Base-by-base conservation (phyloP, 2,888 invertebrate species). In the Parnassius smintheus region DNA sequence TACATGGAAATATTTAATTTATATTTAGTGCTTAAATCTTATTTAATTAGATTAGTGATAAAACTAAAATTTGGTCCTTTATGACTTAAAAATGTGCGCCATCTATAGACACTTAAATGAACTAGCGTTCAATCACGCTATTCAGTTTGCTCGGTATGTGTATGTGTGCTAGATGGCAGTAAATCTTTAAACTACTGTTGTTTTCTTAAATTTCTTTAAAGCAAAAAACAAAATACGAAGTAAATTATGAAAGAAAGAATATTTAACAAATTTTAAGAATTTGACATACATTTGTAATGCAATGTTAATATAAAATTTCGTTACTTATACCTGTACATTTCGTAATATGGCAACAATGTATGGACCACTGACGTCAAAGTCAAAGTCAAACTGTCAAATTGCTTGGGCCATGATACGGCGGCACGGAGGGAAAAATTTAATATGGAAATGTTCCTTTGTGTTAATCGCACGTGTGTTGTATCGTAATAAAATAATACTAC, bases 381-480 rank as follows among this genome's bases (percentile, higher is more conserved):
- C 18, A 18, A 59, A 55, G 35, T 35, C 50, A n/a, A 49, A 59
- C 55, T 64, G 68, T 68, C 68, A 68, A 62, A 42, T 61, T 41
- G 42, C 57, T 49, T 9, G 9, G 18, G 18, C 18, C 18, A 13
- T 46, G n/a, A 50, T 35, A 48, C 42, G 22, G 44, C 42, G 22
- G 44, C 35, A 51, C 57, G 7, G 13, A 72, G 70, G 70, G 73
- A 35, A 35, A 72, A 75, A 70, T 67, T 62, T 55, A 67, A 64
- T 67, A 76, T 69, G 66, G 63, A 60, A 22, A 54, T 25, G 35
- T n/a, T 25, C 64, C 58, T 67, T 64, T n/a, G 61, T 49, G 61
- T 55, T 51, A 46, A 49, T 55, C 57, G 61, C 69, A 71, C 72
- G 74, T 73, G 48, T 60, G 18, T 50, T 22, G 50, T 53, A 46